Conservation (phyloP, 1,140 invertebrate species). For the Leptinotarsa defecta region DNA sequence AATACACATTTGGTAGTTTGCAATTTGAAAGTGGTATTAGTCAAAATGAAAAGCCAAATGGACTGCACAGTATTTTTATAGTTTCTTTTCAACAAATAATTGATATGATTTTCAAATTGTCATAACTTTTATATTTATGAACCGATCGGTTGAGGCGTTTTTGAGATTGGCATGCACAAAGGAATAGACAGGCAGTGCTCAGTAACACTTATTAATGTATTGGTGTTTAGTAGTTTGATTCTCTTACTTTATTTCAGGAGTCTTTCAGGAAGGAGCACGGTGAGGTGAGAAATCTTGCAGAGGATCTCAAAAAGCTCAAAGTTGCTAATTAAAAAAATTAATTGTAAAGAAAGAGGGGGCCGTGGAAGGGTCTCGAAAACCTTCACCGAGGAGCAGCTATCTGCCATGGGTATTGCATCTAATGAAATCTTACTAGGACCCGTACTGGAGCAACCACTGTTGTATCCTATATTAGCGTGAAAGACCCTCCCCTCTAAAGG, state of each 20-base stretch:
- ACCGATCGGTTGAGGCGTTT: no score
- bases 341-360: constrained; percentile 57
- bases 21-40: no score
- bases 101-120: no score
- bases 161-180: no score
- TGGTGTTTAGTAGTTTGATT: no score
- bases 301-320: constrained; percentile 50
- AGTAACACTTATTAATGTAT: no score
- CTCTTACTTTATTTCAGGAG: constrained; percentile 41
- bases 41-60: no score
- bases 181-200: no score
- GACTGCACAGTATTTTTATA: no score
- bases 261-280: constrained; percentile 43
- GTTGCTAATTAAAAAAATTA: constrained; percentile 40
- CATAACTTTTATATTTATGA: no score
- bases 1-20: no score
- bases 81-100: no score
- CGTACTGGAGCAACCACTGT: constrained; percentile 67
- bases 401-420: constrained; percentile 61
- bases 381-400: constrained; percentile 66
- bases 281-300: constrained; percentile 43
- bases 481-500: constrained; percentile 60
- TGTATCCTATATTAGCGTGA: constrained; percentile 67
- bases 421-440: constrained; percentile 64
- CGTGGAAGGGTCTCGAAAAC: constrained; percentile 62